Conservation (phyloP, 2,888 invertebrate species). For the Julus scanicus region DNA sequence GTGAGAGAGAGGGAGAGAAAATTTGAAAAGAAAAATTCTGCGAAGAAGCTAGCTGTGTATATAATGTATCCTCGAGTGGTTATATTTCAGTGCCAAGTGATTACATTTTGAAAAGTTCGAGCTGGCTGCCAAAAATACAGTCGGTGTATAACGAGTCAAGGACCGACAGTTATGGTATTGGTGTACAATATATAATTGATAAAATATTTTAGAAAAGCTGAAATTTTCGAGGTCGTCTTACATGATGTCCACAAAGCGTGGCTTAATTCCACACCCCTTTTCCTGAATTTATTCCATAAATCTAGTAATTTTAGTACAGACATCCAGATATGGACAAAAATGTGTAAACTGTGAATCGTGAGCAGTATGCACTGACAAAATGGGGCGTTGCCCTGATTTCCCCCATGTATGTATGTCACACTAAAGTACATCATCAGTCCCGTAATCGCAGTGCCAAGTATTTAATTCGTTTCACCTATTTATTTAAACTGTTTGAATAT, state of each 20-base stretch:
- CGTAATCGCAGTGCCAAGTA: too few relatives aligned
- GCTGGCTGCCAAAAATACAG: constrained; percentile 3
- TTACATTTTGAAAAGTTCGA: constrained; percentile 11
- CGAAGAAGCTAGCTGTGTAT: background rate
- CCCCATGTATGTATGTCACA: too few relatives aligned
- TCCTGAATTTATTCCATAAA: background rate
- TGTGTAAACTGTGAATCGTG: too few relatives aligned
- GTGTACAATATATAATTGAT: background rate
- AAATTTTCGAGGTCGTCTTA: background rate
- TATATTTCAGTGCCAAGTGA: background rate
- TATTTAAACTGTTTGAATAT: too few relatives aligned
- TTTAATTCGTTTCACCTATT: too few relatives aligned
- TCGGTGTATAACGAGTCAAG: background rate
- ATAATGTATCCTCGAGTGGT: background rate
- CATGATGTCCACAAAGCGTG: background rate
- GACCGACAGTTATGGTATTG: background rate
- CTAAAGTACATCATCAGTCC: too few relatives aligned
- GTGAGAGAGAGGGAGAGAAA: too few relatives aligned
- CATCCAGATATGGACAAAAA: background rate
- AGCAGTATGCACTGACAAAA: background rate
- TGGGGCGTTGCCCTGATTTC: too few relatives aligned
- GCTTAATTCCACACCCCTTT: background rate
- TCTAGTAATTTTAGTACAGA: background rate
- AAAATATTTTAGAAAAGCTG: background rate
- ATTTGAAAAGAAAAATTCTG: background rate